Percentiles rank a stretch among this genome's conserved stretches.
Evolutionary conservation across 35 echinoderm and acorn worm species (phyloP).

Genomic region (Apostichopus californicus): DNA sequence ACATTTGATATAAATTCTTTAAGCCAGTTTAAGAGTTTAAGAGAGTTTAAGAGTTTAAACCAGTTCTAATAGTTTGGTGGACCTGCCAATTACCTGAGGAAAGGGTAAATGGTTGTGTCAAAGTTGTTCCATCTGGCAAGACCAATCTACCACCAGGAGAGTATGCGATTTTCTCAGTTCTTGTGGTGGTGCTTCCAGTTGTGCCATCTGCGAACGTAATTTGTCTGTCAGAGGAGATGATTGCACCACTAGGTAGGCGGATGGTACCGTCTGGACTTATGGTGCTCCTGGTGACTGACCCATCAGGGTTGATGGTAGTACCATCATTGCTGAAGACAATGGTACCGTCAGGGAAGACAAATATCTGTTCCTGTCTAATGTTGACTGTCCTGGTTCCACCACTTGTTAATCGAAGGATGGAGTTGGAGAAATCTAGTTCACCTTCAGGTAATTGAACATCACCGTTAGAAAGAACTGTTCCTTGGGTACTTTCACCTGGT

Average conservation of each 20-base stretch:
- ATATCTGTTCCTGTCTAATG: conserved; percentile 8
- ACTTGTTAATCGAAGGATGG: background rate
- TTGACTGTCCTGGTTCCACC: conserved; percentile 9
- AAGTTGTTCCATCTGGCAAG: conserved; percentile 25
- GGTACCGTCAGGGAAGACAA: conserved; percentile 3
- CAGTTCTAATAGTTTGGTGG: too few species aligned
- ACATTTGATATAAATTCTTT: too few species aligned
- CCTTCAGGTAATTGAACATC: conserved; percentile 31
- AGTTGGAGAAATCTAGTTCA: conserved; percentile 1
- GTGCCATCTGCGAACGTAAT: conserved; percentile 26
- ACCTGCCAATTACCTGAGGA: background rate
- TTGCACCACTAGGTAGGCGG: background rate
- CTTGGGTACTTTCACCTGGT: conserved; percentile 10
- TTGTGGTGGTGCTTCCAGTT: background rate
- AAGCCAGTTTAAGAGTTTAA: too few species aligned
- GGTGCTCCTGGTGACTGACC: background rate
- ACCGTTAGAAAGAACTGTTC: background rate
- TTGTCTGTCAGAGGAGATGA: background rate
- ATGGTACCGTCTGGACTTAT: background rate
- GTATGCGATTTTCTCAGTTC: background rate
- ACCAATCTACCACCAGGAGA: conserved; percentile 17
- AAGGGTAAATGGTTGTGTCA: conserved; percentile 10
- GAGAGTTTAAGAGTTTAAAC: too few species aligned
- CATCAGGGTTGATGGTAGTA: conserved; percentile 40
- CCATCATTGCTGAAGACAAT: conserved; percentile 34